phyloP scores from a whole-genome alignment of 2,888 invertebrate genomes.

The Nowickia ferox region DNA sequence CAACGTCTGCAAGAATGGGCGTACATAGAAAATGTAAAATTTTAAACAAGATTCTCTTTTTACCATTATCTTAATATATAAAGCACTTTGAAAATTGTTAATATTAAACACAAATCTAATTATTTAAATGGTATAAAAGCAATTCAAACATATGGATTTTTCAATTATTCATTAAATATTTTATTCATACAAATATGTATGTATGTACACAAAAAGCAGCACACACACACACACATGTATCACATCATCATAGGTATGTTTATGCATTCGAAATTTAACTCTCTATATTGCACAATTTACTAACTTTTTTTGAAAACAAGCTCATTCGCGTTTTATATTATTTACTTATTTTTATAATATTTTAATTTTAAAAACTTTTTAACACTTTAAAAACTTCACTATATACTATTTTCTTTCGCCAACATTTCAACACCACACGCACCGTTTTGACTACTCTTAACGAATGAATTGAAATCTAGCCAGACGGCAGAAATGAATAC shows the following conservation, averaged over 20 bases:
- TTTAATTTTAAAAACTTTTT: background rate
- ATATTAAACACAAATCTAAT: background rate
- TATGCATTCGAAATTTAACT: background rate
- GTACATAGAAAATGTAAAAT: constrained; percentile 28
- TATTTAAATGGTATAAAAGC: no score
- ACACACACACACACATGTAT: background rate
- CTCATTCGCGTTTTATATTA: background rate
- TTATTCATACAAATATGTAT: background rate
- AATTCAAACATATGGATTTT: background rate
- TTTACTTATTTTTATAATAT: constrained; percentile 12
- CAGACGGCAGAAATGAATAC: constrained; percentile 53
- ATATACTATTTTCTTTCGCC: constrained; percentile 4
- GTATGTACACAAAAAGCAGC: constrained; percentile 1
- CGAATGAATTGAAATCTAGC: constrained; percentile 56
- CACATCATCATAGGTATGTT: background rate
- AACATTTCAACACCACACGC: constrained; percentile 47
- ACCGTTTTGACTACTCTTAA: constrained; percentile 50
- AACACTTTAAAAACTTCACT: constrained; percentile 13
- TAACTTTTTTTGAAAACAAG: background rate
- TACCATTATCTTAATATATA: constrained; percentile 7
- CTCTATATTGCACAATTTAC: background rate
- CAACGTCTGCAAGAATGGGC: constrained; percentile 67
- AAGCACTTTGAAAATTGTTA: background rate
- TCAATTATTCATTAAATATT: background rate
- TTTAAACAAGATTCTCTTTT: background rate